These are phyloP conservation scores for Steinernema scapterisci DNA, from an alignment of 2,888 invertebrate species.

Conservation along the genomic window DNA sequence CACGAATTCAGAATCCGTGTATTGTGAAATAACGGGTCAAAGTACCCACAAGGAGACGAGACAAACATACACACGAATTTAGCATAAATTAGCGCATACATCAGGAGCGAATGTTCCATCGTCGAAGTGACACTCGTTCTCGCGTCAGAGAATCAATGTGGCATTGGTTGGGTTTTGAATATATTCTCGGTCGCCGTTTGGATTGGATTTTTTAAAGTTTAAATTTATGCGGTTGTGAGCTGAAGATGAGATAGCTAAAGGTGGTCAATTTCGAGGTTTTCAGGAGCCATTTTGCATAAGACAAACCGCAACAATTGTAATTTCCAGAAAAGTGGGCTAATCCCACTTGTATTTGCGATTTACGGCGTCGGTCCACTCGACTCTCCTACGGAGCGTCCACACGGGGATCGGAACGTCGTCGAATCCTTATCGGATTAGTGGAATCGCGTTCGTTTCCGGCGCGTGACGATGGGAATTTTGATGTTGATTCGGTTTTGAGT, in stretches of 20 bases:
- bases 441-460: conserved; percentile 3
- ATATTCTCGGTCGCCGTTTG: neutral
- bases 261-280: too few relatives aligned
- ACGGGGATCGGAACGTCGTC: neutral
- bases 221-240: too few relatives aligned
- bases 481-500: neutral
- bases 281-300: neutral
- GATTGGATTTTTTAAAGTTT: too few relatives aligned
- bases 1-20: too few relatives aligned
- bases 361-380: conserved; percentile 19
- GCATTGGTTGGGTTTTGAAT: neutral
- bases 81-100: too few relatives aligned
- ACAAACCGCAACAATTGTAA: neutral
- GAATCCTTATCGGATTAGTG: conserved; percentile 25
- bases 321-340: neutral
- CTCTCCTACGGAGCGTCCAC: neutral
- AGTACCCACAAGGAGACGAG: too few relatives aligned
- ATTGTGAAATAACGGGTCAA: too few relatives aligned
- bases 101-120: too few relatives aligned
- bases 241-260: too few relatives aligned
- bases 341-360: neutral
- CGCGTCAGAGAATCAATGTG: too few relatives aligned
- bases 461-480: neutral
- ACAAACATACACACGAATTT: too few relatives aligned
- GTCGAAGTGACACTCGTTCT: too few relatives aligned